A percentile compares a stretch with the other conserved stretches of the same genome.
phyloP scores from a whole-genome alignment of 2,797 vertebrate species.

The Tiaroga cobitis region DNA sequence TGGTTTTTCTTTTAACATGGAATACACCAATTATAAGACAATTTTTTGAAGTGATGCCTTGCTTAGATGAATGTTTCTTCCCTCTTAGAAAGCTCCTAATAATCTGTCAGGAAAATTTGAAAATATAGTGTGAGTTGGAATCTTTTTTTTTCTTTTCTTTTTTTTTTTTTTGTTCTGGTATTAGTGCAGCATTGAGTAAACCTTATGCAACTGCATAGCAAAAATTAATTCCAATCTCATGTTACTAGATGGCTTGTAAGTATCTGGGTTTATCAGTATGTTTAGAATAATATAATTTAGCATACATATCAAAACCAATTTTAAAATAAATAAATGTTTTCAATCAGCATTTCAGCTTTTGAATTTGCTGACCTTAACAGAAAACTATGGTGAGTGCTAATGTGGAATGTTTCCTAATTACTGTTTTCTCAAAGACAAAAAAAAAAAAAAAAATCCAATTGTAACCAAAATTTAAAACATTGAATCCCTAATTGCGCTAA shows the following conservation, averaged over 20 bases:
- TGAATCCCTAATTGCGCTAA: background rate
- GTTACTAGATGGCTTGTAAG: background rate
- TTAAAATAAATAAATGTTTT: background rate
- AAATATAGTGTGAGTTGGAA: background rate
- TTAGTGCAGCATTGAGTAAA: background rate
- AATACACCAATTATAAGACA: conserved; percentile 21
- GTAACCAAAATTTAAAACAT: background rate
- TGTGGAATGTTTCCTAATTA: background rate
- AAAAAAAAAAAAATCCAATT: background rate
- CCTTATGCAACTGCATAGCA: background rate
- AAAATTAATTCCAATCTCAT: background rate
- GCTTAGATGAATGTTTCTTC: background rate
- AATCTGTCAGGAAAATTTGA: background rate
- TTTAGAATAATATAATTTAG: background rate
- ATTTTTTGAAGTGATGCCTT: conserved; percentile 3
- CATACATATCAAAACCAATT: background rate
- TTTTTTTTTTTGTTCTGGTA: background rate
- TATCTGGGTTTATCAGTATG: background rate
- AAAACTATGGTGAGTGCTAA: background rate
- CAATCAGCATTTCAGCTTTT: background rate
- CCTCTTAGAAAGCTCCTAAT: background rate
- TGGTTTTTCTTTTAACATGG: conserved; percentile 1
- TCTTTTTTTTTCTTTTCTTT: background rate
- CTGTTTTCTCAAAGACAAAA: background rate
- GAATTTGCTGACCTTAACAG: background rate